Evolutionary conservation across 2,888 invertebrate genomes (phyloP).

Genomic region (Cryptocephalus moraei): DNA sequence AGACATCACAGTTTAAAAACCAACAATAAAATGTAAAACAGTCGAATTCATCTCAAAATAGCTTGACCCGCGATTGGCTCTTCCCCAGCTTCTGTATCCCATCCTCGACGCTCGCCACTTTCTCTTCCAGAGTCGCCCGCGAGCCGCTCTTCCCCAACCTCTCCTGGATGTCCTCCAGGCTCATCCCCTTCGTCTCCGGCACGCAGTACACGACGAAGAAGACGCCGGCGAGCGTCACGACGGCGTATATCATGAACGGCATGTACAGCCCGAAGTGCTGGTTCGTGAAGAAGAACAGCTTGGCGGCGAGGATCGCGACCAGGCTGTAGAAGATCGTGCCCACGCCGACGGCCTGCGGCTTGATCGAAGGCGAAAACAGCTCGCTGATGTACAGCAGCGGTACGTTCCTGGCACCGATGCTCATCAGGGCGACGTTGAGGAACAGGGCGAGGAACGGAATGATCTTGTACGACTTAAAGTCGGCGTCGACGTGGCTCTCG

Average conservation of each 20-base stretch:
- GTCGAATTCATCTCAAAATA: too few species aligned
- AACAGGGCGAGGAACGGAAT: constrained; percentile 40
- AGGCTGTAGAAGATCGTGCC: constrained; percentile 43
- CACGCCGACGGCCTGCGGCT: constrained; percentile 46
- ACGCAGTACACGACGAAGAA: constrained; percentile 36
- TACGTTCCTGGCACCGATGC: constrained; percentile 43
- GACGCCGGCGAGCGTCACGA: constrained; percentile 33
- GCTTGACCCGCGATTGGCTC: too few species aligned
- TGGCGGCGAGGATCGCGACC: constrained; percentile 39
- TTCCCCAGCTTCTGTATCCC: too few species aligned
- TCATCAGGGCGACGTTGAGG: constrained; percentile 40
- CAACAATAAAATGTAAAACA: too few species aligned
- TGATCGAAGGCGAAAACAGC: constrained; percentile 45
- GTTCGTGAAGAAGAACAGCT: constrained; percentile 38
- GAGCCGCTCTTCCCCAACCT: constrained; percentile 13
- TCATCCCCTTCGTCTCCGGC: constrained; percentile 45
- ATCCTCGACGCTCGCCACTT: too few species aligned
- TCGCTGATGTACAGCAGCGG: constrained; percentile 45
- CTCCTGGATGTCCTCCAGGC: constrained; percentile 40
- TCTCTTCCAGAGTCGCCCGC: too few species aligned
- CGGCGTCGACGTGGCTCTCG: constrained; percentile 31
- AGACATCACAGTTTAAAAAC: too few species aligned
- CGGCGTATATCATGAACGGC: constrained; percentile 40
- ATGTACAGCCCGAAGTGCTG: constrained; percentile 36
- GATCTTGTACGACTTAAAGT: constrained; percentile 31